Evolutionary conservation across 2,113 vertebrate species (phyloP).

Genomic region (Gymnocephalus cernua): DNA sequence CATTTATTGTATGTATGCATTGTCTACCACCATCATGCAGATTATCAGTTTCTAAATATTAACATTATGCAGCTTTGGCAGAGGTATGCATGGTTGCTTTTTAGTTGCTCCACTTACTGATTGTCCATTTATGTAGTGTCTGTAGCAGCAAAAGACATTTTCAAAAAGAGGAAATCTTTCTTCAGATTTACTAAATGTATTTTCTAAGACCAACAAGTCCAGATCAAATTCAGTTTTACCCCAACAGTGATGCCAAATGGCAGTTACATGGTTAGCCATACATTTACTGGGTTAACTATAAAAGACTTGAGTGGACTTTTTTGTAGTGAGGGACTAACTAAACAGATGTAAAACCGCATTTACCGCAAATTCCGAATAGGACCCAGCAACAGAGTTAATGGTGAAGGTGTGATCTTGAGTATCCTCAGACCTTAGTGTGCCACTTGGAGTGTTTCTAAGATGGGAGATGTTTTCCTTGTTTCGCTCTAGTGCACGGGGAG

Average conservation of each 20-base stretch:
- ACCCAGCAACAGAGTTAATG: constrained; percentile 91
- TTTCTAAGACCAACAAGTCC: not conserved
- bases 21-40: not conserved
- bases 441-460: constrained; percentile 84
- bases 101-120: not conserved
- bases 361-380: constrained; percentile 98
- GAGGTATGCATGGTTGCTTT: not conserved
- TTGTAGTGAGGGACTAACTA: constrained; percentile 14
- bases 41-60: not conserved
- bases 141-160: not conserved
- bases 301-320: not conserved
- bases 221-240: not conserved
- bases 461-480: constrained; percentile 93
- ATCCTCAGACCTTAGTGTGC: constrained; percentile 86
- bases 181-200: not conserved
- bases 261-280: not conserved
- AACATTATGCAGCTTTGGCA: not conserved
- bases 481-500: constrained; percentile 79
- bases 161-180: too few relatives aligned
- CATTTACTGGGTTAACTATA: not conserved
- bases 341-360: constrained; percentile 81
- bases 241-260: not conserved
- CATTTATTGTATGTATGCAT: not conserved
- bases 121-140: too few relatives aligned
- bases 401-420: constrained; percentile 89